phyloP scores from a whole-genome alignment of 1,140 invertebrate species.

The Diorhabda elongata region DNA sequence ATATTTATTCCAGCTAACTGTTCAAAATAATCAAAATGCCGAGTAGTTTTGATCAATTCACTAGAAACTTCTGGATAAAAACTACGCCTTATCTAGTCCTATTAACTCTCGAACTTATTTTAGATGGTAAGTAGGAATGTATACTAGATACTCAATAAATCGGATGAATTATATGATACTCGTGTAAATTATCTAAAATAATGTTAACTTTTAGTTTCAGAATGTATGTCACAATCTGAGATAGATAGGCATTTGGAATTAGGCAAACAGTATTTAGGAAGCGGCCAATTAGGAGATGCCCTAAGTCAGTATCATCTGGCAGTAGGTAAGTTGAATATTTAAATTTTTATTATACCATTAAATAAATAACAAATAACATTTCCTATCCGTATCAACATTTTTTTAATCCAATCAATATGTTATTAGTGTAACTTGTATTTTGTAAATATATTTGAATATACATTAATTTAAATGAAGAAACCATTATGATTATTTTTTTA shows the following conservation, averaged over 20 bases:
- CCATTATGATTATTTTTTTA: too few relatives aligned
- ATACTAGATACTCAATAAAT: slow-evolving; percentile 20
- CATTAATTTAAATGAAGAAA: too few relatives aligned
- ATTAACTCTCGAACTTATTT: slow-evolving; percentile 37
- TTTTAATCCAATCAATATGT: too few relatives aligned
- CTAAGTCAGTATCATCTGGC: slow-evolving; percentile 97
- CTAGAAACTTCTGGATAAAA: slow-evolving; percentile 32
- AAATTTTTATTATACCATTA: neutral
- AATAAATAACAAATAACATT: too few relatives aligned
- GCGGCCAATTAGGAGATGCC: slow-evolving; percentile 93
- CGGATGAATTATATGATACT: slow-evolving; percentile 1
- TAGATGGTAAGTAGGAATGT: slow-evolving; percentile 35
- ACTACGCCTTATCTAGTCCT: slow-evolving; percentile 35
- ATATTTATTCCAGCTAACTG: neutral
- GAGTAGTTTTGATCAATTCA: slow-evolving; percentile 15
- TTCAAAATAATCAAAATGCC: neutral
- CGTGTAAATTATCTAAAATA: neutral
- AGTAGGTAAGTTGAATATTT: slow-evolving; percentile 69
- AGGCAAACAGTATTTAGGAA: slow-evolving; percentile 84
- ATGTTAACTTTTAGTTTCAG: slow-evolving; percentile 53
- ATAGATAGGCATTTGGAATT: slow-evolving; percentile 90
- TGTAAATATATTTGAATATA: too few relatives aligned
- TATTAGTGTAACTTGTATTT: too few relatives aligned
- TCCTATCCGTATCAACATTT: too few relatives aligned
- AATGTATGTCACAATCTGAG: slow-evolving; percentile 65